Evolutionary conservation across 2,113 vertebrate species (phyloP).

Genomic region (Engraulis encrasicolus): DNA sequence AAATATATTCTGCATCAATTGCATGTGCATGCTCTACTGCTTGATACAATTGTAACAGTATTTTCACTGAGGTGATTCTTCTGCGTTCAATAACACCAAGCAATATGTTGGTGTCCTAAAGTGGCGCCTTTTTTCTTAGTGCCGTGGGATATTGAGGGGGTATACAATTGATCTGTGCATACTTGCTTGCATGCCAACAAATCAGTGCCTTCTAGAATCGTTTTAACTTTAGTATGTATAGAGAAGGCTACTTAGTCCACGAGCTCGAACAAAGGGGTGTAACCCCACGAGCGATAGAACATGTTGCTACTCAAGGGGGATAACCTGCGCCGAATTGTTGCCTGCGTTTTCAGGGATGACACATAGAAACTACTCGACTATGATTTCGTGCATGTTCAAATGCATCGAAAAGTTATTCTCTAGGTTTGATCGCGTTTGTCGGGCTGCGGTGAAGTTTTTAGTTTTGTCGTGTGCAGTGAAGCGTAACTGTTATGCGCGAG

Average conservation of each 20-base stretch:
- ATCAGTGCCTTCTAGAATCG: neutral
- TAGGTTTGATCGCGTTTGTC: neutral
- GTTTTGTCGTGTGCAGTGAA: conserved; percentile 27
- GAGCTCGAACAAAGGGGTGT: conserved; percentile 69
- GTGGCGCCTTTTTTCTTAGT: conserved; percentile 78
- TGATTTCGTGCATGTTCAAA: neutral
- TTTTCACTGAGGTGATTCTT: conserved; percentile 40
- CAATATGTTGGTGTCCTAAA: conserved; percentile 52
- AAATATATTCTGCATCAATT: conserved; percentile 13
- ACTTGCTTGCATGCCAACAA: neutral
- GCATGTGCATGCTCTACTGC: conserved; percentile 38
- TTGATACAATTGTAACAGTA: conserved; percentile 35
- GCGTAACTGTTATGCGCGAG: conserved; percentile 44
- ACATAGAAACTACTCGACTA: neutral
- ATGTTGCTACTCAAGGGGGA: conserved; percentile 52
- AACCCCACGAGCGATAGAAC: conserved; percentile 51
- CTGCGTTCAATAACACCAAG: conserved; percentile 25
- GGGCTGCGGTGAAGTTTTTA: neutral
- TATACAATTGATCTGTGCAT: neutral
- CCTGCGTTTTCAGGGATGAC: neutral
- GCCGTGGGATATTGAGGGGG: conserved; percentile 13
- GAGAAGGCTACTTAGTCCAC: neutral
- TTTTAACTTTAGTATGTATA: neutral
- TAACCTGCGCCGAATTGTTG: neutral
- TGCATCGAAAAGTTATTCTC: neutral